Conservation (phyloP, 2,888 invertebrate genomes). For the Dryadula phaetusa region DNA sequence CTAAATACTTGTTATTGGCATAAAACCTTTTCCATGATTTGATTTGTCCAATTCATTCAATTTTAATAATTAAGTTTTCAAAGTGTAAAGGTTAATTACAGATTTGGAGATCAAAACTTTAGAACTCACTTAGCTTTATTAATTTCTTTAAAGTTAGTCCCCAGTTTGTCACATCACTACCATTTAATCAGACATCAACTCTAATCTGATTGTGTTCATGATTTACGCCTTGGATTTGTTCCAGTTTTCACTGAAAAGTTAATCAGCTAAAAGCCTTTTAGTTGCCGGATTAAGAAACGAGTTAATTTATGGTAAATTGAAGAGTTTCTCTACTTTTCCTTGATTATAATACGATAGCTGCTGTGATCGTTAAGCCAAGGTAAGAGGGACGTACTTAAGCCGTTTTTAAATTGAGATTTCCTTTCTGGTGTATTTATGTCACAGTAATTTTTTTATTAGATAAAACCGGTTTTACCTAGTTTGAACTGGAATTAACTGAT, state of each 20-base stretch:
- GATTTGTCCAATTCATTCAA: neutral
- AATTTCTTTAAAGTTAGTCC: slow-evolving; percentile 27
- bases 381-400: slow-evolving; percentile 39
- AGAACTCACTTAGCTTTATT: slow-evolving; percentile 28
- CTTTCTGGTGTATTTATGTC: neutral
- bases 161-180: slow-evolving; percentile 33
- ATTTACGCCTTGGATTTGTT: slow-evolving; percentile 73
- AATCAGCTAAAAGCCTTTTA: slow-evolving; percentile 80
- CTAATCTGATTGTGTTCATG: slow-evolving; percentile 78
- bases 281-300: slow-evolving; percentile 69
- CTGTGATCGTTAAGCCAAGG: slow-evolving; percentile 29
- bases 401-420: slow-evolving; percentile 40
- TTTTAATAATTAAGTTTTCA: neutral
- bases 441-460: neutral
- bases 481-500: too few relatives aligned
- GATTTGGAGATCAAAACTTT: neutral
- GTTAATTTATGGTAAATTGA: slow-evolving; percentile 74
- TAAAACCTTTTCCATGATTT: neutral
- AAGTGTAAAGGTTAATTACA: slow-evolving; percentile 10
- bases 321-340: slow-evolving; percentile 61
- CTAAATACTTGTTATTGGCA: neutral
- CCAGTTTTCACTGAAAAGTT: slow-evolving; percentile 76
- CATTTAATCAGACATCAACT: slow-evolving; percentile 68
- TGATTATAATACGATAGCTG: slow-evolving; percentile 58
- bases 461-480: too few relatives aligned